Conservation (phyloP, 1,140 invertebrate species). For the Papilio machaon region DNA sequence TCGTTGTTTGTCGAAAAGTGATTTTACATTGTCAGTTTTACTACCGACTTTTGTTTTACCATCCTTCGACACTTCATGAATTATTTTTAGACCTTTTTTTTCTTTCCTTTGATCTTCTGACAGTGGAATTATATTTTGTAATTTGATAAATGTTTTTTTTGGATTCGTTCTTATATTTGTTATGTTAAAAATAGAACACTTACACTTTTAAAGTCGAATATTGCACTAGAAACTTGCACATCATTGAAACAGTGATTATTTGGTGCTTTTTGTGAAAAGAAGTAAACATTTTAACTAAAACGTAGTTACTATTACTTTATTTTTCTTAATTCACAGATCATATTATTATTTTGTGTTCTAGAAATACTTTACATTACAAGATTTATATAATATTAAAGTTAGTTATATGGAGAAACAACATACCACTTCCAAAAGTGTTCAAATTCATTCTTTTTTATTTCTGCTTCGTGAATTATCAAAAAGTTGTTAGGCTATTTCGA, state of each 20-base stretch:
- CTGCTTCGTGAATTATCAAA: background rate
- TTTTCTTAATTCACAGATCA: background rate
- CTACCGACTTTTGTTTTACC: slow-evolving; percentile 26
- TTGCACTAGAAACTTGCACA: background rate
- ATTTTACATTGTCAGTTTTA: slow-evolving; percentile 39
- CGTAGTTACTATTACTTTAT: no score
- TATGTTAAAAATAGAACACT: background rate
- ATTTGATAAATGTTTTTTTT: slow-evolving; percentile 14
- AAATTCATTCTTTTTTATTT: background rate
- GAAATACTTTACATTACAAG: no score
- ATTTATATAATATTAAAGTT: no score
- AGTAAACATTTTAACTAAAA: background rate
- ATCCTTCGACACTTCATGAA: slow-evolving; percentile 4
- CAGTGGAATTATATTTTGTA: slow-evolving; percentile 15
- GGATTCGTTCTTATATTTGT: background rate
- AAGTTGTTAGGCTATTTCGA: slow-evolving; percentile 37
- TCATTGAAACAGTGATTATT: no score
- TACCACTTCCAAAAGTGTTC: background rate
- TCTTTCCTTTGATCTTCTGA: slow-evolving; percentile 27
- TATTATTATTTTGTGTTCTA: no score
- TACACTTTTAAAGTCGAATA: background rate
- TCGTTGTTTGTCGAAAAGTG: slow-evolving; percentile 31
- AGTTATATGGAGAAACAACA: background rate
- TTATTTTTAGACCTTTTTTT: slow-evolving; percentile 28
- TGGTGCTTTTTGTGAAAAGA: no score